These are phyloP conservation scores for Campopleginae sp. DNA, from an alignment of 2,888 invertebrate genomes.

Conservation along the genomic window DNA sequence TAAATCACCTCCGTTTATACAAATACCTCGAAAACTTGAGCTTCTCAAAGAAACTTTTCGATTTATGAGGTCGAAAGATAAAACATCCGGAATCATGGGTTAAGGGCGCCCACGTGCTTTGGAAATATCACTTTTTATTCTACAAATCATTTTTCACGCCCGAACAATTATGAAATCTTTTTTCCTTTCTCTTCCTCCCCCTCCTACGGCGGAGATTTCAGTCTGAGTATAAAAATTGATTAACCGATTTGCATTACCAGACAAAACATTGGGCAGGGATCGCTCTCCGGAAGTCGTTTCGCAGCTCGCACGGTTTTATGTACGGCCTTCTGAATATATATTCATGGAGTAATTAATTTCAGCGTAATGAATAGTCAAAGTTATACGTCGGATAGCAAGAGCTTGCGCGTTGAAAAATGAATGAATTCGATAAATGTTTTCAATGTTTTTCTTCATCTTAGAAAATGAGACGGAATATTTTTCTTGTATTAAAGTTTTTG, in stretches of 20 bases:
- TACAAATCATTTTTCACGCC: neutral
- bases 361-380: neutral
- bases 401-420: neutral
- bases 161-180: neutral
- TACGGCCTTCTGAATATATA: neutral
- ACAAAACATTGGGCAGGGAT: neutral
- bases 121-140: neutral
- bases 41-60: neutral
- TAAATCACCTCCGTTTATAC: neutral
- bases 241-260: neutral
- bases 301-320: neutral
- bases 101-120: neutral
- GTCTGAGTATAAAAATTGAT: neutral
- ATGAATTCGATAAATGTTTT: neutral
- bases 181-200: too few relatives aligned
- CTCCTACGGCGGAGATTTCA: neutral
- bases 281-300: neutral
- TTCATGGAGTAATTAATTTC: neutral
- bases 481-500: conserved; percentile 46
- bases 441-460: neutral
- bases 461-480: neutral
- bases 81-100: neutral
- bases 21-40: neutral
- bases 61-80: neutral
- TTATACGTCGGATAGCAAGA: neutral